Evolutionary conservation across 2,113 vertebrate genomes (phyloP).

Genomic region (Zingel zingel): DNA sequence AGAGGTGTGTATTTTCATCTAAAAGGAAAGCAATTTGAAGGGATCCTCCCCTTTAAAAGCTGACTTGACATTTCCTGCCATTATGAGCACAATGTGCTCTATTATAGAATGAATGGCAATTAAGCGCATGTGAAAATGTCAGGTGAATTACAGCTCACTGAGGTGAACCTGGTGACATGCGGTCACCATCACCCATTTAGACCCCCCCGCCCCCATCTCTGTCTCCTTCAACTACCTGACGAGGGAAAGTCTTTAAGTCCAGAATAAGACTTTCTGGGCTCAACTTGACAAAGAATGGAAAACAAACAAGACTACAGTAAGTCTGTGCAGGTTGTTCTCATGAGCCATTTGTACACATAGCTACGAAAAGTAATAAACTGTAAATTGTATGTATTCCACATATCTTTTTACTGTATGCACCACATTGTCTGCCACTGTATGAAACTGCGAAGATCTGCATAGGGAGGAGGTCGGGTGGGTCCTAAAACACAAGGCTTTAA

Average conservation of each 20-base stretch:
- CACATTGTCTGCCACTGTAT: too few relatives aligned
- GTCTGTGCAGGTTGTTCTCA: background rate
- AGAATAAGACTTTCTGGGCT: background rate
- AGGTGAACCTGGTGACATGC: constrained; percentile 58
- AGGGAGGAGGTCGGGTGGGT: too few relatives aligned
- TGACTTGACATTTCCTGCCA: constrained; percentile 84
- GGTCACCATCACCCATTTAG: constrained; percentile 23
- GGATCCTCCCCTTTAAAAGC: constrained; percentile 74
- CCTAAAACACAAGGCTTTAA: too few relatives aligned
- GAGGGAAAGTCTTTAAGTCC: background rate
- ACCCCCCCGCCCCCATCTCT: background rate
- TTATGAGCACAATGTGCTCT: constrained; percentile 77
- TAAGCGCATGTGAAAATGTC: constrained; percentile 81
- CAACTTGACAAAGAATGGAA: background rate
- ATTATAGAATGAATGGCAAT: constrained; percentile 82
- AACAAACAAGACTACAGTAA: background rate
- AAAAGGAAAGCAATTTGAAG: constrained; percentile 78
- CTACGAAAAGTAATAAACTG: too few relatives aligned
- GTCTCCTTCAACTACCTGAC: background rate
- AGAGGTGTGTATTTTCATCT: constrained; percentile 73
- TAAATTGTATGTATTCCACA: too few relatives aligned
- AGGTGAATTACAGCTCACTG: constrained; percentile 72
- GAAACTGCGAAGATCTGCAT: too few relatives aligned
- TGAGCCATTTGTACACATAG: too few relatives aligned
- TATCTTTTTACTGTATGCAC: too few relatives aligned